A percentile compares a stretch with the other conserved stretches of the same genome.
phyloP scores from a whole-genome alignment of 2,797 vertebrate genomes.

The Takifugu ocellatus region DNA sequence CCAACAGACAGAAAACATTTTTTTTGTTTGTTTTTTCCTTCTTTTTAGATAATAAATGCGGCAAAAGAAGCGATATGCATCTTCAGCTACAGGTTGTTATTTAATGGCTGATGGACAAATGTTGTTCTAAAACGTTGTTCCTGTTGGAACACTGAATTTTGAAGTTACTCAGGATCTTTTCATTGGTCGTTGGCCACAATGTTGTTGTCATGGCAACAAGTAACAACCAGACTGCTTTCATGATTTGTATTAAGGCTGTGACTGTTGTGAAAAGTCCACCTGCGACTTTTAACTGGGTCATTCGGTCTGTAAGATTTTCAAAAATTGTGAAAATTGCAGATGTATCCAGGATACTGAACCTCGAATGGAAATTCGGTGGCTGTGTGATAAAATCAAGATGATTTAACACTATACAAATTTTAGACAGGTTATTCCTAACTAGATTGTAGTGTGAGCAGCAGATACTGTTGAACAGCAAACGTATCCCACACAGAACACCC shows the following conservation, averaged over 20 bases:
- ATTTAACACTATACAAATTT: slow-evolving; percentile 14
- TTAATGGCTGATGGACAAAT: not conserved
- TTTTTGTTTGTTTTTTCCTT: not conserved
- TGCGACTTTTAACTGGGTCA: too few species aligned
- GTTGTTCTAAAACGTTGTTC: too few species aligned
- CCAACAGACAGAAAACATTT: slow-evolving; percentile 21
- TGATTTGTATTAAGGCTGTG: too few species aligned
- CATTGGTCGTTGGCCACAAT: too few species aligned
- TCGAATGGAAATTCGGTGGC: not conserved
- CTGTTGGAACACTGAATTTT: too few species aligned
- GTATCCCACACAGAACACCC: slow-evolving; percentile 17
- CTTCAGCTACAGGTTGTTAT: not conserved
- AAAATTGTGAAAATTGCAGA: not conserved
- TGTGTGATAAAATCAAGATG: not conserved
- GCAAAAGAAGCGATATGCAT: not conserved
- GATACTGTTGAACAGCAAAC: slow-evolving; percentile 22
- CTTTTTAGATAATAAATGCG: too few species aligned
- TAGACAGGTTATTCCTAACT: slow-evolving; percentile 32
- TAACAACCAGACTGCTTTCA: too few species aligned
- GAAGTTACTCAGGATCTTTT: too few species aligned
- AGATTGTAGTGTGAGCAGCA: slow-evolving; percentile 18
- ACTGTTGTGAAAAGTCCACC: too few species aligned
- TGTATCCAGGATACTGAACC: not conserved
- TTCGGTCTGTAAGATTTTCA: too few species aligned
- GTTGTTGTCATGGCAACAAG: too few species aligned